Base-by-base conservation (phyloP, 2,888 invertebrate genomes). In the Allacma fusca region DNA sequence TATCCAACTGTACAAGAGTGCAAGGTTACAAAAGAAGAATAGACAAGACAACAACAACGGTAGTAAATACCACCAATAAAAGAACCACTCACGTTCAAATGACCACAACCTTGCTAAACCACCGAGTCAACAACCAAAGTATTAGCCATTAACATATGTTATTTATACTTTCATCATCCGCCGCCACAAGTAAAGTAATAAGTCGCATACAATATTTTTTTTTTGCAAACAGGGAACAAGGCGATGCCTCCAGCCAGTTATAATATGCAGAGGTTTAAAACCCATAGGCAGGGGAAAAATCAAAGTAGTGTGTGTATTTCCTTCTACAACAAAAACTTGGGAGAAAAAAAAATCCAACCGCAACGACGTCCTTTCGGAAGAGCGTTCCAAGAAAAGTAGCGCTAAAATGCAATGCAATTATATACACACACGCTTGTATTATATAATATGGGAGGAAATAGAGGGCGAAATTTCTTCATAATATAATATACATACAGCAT, bases 71-170 rank as follows among this genome's bases (percentile, higher is more conserved):
- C 50, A 40, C 50, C 50, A 50, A 50, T 50, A 50, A 50, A 50
- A 50, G 9, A 50, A 12, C 19, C 50, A 50, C 50, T 50, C 50
- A 50, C 50, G 50, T 50, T 50, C 50, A 50, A 50, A 50, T 50
- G 50, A 50, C 50, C 50, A 50, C 50, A 50, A 50, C 50, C 50
- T 50, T 50, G 50, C 50, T 50, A 50, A 50, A 50, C 50, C 50
- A 50, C 50, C 19, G 40, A 50, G 50, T 50, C 50, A 50, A 50
- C 50, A 50, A n/a, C 9, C 50, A 50, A 50, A 50, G 50, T 50
- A 50, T 50, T 50, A n/a, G 50, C 50, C 50, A 50, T 50, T 13
- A 13, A 12, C 50, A 1, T 4, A 19, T 50, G 16, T 50, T 50
- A 50, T 50, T 50, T 50, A 50, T 50, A 50, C 50, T 50, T 50